Evolutionary conservation across 2,888 invertebrate genomes (phyloP).

Genomic region (Rhamphomyia laevipes): DNA sequence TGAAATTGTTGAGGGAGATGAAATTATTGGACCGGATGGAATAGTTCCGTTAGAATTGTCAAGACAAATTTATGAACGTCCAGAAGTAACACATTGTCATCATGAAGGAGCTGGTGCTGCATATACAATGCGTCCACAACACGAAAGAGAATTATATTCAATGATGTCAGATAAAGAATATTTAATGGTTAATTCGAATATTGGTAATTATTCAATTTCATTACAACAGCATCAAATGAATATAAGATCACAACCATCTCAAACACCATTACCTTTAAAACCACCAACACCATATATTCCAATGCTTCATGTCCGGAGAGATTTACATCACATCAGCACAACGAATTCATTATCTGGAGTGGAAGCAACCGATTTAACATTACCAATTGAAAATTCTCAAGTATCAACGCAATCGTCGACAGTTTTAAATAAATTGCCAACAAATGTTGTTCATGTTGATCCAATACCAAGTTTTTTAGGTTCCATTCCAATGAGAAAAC

Average conservation of each 20-base stretch:
- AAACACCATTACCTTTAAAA: slow-evolving; percentile 29
- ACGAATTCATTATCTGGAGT: slow-evolving; percentile 15
- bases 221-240: slow-evolving; percentile 13
- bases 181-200: not conserved
- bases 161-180: slow-evolving; percentile 19
- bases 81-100: slow-evolving; percentile 57
- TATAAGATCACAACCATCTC: slow-evolving; percentile 27
- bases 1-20: slow-evolving; percentile 22
- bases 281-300: slow-evolving; percentile 39
- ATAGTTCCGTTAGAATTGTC: slow-evolving; percentile 1
- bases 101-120: slow-evolving; percentile 48
- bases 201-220: slow-evolving; percentile 13
- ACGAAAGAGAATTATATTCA: slow-evolving; percentile 33
- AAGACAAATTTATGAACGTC: slow-evolving; percentile 15
- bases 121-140: slow-evolving; percentile 65
- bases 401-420: not conserved
- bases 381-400: not conserved
- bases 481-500: slow-evolving; percentile 34
- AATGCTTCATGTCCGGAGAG: slow-evolving; percentile 63
- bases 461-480: slow-evolving; percentile 35
- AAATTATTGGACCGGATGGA: slow-evolving; percentile 17
- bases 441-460: slow-evolving; percentile 16
- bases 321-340: slow-evolving; percentile 48
- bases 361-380: not conserved
- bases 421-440: not conserved